phyloP scores from a whole-genome alignment of 2,888 invertebrate species.

The Muschampia plurimacula region DNA sequence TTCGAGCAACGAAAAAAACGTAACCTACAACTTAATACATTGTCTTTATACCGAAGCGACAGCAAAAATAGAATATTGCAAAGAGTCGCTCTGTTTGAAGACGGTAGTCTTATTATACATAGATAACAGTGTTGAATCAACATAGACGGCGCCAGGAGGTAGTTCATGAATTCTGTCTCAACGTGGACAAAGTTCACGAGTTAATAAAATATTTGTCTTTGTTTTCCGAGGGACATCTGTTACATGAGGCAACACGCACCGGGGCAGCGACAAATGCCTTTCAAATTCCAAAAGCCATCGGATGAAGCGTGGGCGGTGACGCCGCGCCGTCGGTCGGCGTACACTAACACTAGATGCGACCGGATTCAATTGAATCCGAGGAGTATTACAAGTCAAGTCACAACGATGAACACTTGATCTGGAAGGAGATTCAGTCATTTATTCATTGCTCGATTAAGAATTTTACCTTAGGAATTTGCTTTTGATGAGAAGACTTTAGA shows the following conservation, averaged over 20 bases:
- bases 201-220: constrained; percentile 68
- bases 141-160: background rate
- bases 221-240: constrained; percentile 65
- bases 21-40: background rate
- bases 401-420: background rate
- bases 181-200: constrained; percentile 53
- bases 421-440: background rate
- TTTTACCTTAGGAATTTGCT: no score
- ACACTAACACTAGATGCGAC: constrained; percentile 69
- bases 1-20: background rate
- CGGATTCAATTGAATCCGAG: constrained; percentile 71
- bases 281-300: constrained; percentile 78
- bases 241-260: constrained; percentile 63
- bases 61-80: background rate
- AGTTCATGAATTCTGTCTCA: background rate
- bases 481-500: no score
- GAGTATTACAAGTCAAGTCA: constrained; percentile 44
- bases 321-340: constrained; percentile 50
- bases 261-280: constrained; percentile 78
- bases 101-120: background rate
- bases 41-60: background rate
- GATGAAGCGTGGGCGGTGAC: constrained; percentile 70
- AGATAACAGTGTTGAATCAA: background rate
- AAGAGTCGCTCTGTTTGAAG: background rate
- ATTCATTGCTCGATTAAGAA: background rate